These are phyloP conservation scores for Rhegmatorhina hoffmannsi DNA, from an alignment of 2,113 vertebrate genomes.

Conservation along the genomic window DNA sequence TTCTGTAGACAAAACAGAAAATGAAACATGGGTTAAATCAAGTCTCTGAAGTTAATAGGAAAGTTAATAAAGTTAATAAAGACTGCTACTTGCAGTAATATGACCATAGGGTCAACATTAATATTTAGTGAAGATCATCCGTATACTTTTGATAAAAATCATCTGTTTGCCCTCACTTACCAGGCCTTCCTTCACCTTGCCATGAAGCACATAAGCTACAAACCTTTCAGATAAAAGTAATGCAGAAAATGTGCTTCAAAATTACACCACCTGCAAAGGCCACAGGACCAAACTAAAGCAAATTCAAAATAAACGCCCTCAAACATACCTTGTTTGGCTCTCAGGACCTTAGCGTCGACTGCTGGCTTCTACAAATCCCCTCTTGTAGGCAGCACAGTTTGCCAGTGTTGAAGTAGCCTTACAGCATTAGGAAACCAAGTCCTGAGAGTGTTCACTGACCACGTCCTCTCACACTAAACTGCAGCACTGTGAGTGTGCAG, in stretches of 20 bases:
- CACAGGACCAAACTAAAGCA: not conserved
- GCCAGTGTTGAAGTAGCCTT: not conserved
- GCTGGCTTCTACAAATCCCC: not conserved
- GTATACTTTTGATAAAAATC: not conserved
- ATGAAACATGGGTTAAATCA: not conserved
- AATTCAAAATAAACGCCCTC: not conserved
- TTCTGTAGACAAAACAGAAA: not conserved
- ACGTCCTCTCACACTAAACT: not conserved
- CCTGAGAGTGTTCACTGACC: not conserved
- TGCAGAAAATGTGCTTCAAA: not conserved
- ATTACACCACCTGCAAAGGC: not conserved
- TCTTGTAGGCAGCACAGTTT: not conserved
- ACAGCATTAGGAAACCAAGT: not conserved
- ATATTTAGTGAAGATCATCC: not conserved
- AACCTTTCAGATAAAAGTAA: not conserved
- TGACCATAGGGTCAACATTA: not conserved
- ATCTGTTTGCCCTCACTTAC: not conserved
- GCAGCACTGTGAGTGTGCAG: rapidly evolving
- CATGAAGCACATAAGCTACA: not conserved
- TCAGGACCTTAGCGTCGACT: not conserved
- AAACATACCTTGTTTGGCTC: rapidly evolving
- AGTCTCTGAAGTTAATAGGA: not conserved
- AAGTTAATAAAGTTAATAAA: not conserved
- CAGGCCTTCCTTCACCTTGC: not conserved
- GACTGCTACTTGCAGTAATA: not conserved